Evolutionary conservation across 2,797 vertebrate genomes (phyloP), one percentile per base, ranked within the genome.

Genomic region (Sebastes melanostomus): DNA sequence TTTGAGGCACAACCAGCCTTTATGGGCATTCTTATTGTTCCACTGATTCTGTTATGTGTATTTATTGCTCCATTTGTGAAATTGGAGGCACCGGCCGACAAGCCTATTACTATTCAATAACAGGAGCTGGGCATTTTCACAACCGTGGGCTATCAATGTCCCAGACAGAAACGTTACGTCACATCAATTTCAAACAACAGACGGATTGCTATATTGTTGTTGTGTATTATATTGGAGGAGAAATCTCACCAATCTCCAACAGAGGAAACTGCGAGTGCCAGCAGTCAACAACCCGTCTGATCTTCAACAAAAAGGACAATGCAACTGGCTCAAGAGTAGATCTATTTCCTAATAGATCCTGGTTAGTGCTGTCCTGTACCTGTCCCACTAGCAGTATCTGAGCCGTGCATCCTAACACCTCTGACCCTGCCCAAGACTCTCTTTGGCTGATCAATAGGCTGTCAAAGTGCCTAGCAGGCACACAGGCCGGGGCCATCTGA

Each of bases 21-120:
- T 91, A 91, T 78, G 69, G 86, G 36, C 72, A 32, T 89, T 91
- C 92, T 92, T 91, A 94, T 93, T 94, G 93, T 93, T 88, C 87
- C 89, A 76, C 86, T 91, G 88, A 91, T 93, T 93, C 90, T 86
- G 85, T 91, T 93, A 87, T 89, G 90, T 89, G 89, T 92, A 92
- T 94, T 93, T 94, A 93, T 93, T 94, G 93, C 91, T 94, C 93
- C 93, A 94, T 94, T 93, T 94, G 94, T 90, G 91, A 92, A 94
- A 93, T 93, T 94, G 92, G 91, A 95, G 92, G 93, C 89, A 91
- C 71, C 25, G 72, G 82, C 82, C 85, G 82, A 94, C 91, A 92
- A 88, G 92, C 86, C 91, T 90, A 87, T 92, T 91, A 93, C 92
- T 92, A 92, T 93, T 93, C 91, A 93, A 94, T 93, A 93, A 93